Percentiles rank a stretch among this genome's conserved stretches.
phyloP scores from a whole-genome alignment of 2,113 vertebrate species.

The Pachycephala philippinensis region DNA sequence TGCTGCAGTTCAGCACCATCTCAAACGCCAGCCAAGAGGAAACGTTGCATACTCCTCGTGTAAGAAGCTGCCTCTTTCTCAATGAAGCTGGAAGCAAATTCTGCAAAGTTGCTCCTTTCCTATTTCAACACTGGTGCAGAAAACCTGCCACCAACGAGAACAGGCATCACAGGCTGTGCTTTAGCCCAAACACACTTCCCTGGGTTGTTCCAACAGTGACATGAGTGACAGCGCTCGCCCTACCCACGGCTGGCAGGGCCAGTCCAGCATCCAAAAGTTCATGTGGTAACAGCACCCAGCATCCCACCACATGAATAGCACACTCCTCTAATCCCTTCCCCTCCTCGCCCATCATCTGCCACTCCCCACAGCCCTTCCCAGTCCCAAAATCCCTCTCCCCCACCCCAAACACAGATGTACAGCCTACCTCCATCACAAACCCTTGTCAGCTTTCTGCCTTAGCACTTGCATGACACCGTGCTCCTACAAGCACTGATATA shows the following conservation, averaged over 20 bases:
- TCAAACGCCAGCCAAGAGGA: not conserved
- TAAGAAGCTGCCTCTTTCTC: not conserved
- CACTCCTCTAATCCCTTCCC: not conserved
- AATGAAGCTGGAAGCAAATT: not conserved
- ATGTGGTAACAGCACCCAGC: not conserved
- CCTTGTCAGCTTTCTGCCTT: not conserved
- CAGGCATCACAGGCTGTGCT: not conserved
- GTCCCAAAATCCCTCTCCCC: not conserved
- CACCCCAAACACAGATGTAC: not conserved
- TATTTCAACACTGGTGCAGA: not conserved
- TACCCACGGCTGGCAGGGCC: not conserved
- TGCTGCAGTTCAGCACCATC: fast-evolving
- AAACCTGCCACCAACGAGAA: not conserved
- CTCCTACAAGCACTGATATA: fast-evolving
- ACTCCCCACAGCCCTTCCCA: not conserved
- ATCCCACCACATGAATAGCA: not conserved
- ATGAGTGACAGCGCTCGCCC: not conserved
- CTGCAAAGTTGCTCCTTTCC: not conserved
- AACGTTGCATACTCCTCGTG: not conserved
- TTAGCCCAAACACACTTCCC: not conserved
- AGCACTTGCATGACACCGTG: too few relatives aligned
- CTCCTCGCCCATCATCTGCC: not conserved
- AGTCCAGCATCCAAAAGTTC: not conserved
- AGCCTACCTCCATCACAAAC: not conserved
- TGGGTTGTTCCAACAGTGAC: not conserved